Evolutionary conservation across 2,888 invertebrate genomes (phyloP), one percentile per base, ranked within the genome.

Genomic region (Bruchidius siliquastri): DNA sequence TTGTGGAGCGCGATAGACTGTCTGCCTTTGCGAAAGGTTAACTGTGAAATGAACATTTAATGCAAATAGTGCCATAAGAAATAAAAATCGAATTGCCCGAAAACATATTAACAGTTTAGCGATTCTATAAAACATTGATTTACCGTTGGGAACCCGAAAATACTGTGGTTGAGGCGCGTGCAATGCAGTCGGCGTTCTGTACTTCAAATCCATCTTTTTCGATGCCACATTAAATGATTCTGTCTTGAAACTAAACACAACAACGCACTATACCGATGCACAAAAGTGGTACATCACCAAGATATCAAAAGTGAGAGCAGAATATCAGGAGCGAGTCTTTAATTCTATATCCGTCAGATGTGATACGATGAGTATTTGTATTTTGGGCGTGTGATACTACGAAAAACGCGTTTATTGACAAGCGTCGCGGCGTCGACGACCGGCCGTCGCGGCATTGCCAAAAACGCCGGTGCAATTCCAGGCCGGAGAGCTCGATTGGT

Each of bases 381-480:
- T 77, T 78, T 78, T 79, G 78, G 78, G 78, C 78, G 79, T 78
- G 79, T 77, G 49, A 13, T 49, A 49, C 13, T 8, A 4, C 82
- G 84, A 83, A 85, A 85, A 84, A 84, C 83, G 84, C 83, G 84
- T 83, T 84, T 85, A 85, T 85, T 84, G 85, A 85, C 85, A 83
- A 83, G 83, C 84, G 82, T 81, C 80, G 49, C 0, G 49, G 49
- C 49, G 49, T 13, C 49, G 49, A 49, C 49, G 49, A 13, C 49
- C 49, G 49, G 49, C 13, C 49, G 49, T 1, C 49, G 49, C 8
- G 49, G 18, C 13, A 13, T 13, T 4, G 49, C 49, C 18, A 1
- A 49, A 18, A 13, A 13, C 6, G 6, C 49, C 1, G 10, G 6
- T 49, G 3, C 18, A 18, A 1, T 49, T 49, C 49, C 49, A 49